phyloP scores from a whole-genome alignment of 1,140 invertebrate genomes.

The Scylla paramamosain region DNA sequence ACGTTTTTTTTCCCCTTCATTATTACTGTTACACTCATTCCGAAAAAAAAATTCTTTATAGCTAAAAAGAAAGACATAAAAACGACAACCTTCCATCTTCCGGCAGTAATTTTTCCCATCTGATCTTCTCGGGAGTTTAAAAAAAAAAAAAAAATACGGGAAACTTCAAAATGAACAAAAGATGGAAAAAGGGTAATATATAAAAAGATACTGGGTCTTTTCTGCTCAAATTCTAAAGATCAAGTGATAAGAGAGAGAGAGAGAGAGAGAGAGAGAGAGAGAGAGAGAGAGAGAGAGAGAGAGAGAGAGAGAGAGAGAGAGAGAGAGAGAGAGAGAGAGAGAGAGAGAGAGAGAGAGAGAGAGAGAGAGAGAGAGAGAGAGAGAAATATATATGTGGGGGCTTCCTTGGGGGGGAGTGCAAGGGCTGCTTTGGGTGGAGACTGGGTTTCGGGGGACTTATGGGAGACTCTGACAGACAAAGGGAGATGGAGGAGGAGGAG shows the following conservation, averaged over 20 bases:
- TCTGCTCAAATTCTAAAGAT: no score
- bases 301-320: background rate
- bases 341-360: background rate
- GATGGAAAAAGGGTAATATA: no score
- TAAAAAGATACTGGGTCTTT: no score
- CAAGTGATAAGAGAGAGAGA: background rate
- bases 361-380: background rate
- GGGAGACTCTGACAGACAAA: slow-evolving; percentile 35
- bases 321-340: background rate
- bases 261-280: background rate
- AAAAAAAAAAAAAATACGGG: no score
- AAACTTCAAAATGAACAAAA: no score
- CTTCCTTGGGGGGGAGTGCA: background rate
- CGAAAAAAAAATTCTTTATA: background rate
- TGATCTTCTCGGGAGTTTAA: no score
- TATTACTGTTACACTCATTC: background rate
- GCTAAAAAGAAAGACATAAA: no score
- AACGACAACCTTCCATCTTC: no score
- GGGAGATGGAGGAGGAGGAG: slow-evolving; percentile 31
- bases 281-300: background rate
- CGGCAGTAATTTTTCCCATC: no score
- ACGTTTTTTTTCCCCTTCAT: background rate
- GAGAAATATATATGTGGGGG: background rate
- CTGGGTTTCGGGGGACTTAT: no score
- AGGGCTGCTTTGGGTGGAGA: no score